Percentiles rank a stretch among this genome's conserved stretches.
phyloP scores from a whole-genome alignment of 53 echinoderm and acorn worm species.

The Crossaster papposus region DNA sequence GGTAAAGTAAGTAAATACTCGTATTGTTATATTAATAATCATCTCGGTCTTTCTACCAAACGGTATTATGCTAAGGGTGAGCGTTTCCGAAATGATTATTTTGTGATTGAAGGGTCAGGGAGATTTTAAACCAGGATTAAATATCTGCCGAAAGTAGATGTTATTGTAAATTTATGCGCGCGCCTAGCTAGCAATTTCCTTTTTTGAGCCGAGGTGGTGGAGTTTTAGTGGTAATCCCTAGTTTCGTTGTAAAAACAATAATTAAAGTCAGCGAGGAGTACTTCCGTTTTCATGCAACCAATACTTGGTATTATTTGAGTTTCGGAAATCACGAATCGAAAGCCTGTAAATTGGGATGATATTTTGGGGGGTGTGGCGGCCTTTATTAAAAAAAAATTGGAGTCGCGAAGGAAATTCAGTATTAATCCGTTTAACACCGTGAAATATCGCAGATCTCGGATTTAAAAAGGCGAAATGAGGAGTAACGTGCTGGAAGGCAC shows the following conservation, averaged over 20 bases:
- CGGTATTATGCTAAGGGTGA: not conserved
- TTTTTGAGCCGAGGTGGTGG: not conserved
- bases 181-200: slow-evolving; percentile 37
- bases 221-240: not conserved
- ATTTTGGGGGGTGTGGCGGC: slow-evolving; percentile 24
- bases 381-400: slow-evolving; percentile 49
- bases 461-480: slow-evolving; percentile 27
- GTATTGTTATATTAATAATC: not conserved
- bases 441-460: not conserved
- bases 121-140: not conserved
- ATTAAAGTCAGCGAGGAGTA: not conserved
- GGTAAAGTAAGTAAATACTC: not conserved
- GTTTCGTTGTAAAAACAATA: slow-evolving; percentile 50
- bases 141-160: slow-evolving; percentile 45
- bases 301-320: slow-evolving; percentile 50
- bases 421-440: slow-evolving; percentile 57
- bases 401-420: not conserved
- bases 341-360: slow-evolving; percentile 1
- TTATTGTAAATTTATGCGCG: slow-evolving; percentile 52
- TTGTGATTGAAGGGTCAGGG: not conserved
- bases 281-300: slow-evolving; percentile 48
- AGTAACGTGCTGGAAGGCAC: slow-evolving; percentile 52
- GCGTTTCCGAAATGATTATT: not conserved
- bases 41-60: not conserved
- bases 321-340: slow-evolving; percentile 54